Base-by-base conservation (phyloP, 2,888 invertebrate species). In the Encarsia formosa region DNA sequence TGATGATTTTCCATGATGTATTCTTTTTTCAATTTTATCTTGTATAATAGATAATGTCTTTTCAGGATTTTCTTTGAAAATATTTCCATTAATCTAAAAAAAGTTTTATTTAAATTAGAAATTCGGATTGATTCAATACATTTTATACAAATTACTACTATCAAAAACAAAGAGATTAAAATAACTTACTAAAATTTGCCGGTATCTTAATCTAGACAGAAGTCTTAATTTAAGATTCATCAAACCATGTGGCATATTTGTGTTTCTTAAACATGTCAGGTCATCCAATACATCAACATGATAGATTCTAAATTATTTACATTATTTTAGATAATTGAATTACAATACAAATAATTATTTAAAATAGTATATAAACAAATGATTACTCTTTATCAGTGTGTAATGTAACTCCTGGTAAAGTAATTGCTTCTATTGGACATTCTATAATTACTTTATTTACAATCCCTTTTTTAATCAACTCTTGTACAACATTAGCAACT, bases 251-350 rank as follows among this genome's bases (percentile, higher is more conserved):
- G 74, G 74, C 19, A 59, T 49, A 16, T 59, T 52, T 8, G 64
- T 66, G 62, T 74, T 71, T 62, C 66, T 72, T 20, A 78, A 62
- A 49, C 69, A 69, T 9, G 71, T 74, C 32, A 63, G 64, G 11
- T 72, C 65, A 62, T 78, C 76, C 40, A 77, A 61, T n/a, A 77
- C 61, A 63, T 78, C 78, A 38, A 78, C 63, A 59, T 75, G 67
- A 41, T 77, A 65, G 22, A 59, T 61, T 49, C 72, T 73, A 35
- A 66, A 65, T 57, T 63, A 29, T 32, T 35, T 38, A 35, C 16
- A 19, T 4, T 8, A 20, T 19, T 26, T 11, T n/a, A 29, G 29
- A 15, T n/a, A n/a, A n/a, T n/a, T n/a, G n/a, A n/a, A n/a, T n/a
- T n/a, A n/a, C n/a, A 29, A 44, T n/a, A 35, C 13, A 4, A 54